Evolutionary conservation across 2,888 invertebrate species (phyloP).

Genomic region (Pachycephus smyrnensis): DNA sequence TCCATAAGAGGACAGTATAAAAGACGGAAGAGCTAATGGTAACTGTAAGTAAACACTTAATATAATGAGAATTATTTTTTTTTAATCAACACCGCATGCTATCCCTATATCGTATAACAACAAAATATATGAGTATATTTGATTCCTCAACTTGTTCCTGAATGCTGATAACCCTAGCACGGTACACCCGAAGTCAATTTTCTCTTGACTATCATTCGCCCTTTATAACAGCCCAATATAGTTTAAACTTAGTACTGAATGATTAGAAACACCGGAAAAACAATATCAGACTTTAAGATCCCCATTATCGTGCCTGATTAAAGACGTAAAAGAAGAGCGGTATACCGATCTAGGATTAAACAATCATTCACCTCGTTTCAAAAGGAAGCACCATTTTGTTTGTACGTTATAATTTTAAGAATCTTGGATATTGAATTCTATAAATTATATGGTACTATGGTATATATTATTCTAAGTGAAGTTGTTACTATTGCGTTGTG

Average conservation of each 20-base stretch:
- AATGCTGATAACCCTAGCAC: too few species aligned
- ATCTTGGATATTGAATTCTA: too few species aligned
- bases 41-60: not conserved
- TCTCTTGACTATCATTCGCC: too few species aligned
- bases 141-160: too few species aligned
- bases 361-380: not conserved
- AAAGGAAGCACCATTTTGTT: not conserved
- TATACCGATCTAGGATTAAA: too few species aligned
- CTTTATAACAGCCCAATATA: not conserved
- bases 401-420: too few species aligned
- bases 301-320: too few species aligned
- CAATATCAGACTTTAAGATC: too few species aligned
- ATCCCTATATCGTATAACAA: not conserved
- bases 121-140: too few species aligned
- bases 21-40: not conserved
- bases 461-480: not conserved
- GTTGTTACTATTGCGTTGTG: not conserved
- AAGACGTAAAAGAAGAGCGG: too few species aligned
- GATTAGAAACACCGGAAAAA: not conserved
- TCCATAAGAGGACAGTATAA: not conserved
- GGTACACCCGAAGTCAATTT: too few species aligned
- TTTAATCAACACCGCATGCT: not conserved
- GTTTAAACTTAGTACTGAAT: not conserved
- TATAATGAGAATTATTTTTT: not conserved
- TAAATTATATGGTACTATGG: too few species aligned